Base-by-base conservation (phyloP, 2,888 invertebrate species). In the Ypsolopha scabrella region DNA sequence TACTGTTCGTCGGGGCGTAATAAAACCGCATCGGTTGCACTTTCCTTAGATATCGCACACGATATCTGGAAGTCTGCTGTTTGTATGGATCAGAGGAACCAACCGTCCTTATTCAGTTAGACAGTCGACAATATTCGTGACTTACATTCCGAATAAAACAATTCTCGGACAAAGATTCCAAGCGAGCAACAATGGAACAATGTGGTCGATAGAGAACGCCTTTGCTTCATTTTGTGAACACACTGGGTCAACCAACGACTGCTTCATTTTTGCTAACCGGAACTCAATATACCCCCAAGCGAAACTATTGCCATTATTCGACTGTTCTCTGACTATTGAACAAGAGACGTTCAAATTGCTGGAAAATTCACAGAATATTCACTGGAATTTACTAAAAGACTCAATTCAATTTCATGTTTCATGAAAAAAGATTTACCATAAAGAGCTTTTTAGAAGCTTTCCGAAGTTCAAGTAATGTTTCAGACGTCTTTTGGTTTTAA, bases 131-230 rank as follows among this genome's bases (percentile, higher is more conserved):
- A 70, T 70, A 78, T 82, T 86, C 86, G 86, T 86, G 86, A 85
- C 86, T 85, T 80, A 85, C 80, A 83, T 83, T 80, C 79, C 64
- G 79, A 80, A 80, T 80, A 80, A 82, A 83, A 85, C 85, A 83
- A 82, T 83, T 75, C 81, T 77, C 73, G 77, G 78, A 85, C 85
- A 85, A 83, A 83, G 80, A 79, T 75, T 71, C 72, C 80, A 75
- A 71, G 70, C 69, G 64, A 63, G 67, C 67, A 73, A 86, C 81
- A 81, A 82, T 80, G 80, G 79, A 79, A 80, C 81, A 78, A 79
- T 80, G 71, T 74, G 64, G 68, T 64, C 66, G 69, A 68, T 66
- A 65, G 64, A 64, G 72, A 77, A 82, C 77, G 75, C 78, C 76
- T 78, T 79, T 75, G 76, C 75, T 70, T 77, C 80, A 75, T 70